Percentiles rank a stretch among this genome's conserved stretches.
These are phyloP conservation scores for Mythimna loreyi DNA, from an alignment of 2,888 invertebrate species.

Conservation along the genomic window DNA sequence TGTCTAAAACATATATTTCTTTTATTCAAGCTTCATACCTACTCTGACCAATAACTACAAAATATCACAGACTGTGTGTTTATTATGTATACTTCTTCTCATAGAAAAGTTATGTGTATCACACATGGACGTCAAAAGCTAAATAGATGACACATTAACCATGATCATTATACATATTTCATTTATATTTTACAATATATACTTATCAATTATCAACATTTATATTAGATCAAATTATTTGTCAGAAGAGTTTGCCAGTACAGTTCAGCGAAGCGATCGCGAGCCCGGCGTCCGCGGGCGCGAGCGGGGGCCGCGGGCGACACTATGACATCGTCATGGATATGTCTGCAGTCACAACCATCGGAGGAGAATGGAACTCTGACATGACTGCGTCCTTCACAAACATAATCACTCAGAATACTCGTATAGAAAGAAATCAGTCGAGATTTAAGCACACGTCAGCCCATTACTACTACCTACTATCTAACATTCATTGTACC, in stretches of 20 bases:
- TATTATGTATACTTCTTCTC: slow-evolving; percentile 91
- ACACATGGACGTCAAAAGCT: slow-evolving; percentile 90
- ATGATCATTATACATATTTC: slow-evolving; percentile 82
- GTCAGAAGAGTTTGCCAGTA: slow-evolving; percentile 84
- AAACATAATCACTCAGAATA: slow-evolving; percentile 71
- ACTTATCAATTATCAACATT: slow-evolving; percentile 81
- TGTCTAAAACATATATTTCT: slow-evolving; percentile 88
- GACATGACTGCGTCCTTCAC: slow-evolving; percentile 76
- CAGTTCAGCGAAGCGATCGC: slow-evolving; percentile 73
- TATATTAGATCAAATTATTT: slow-evolving; percentile 84
- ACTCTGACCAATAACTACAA: slow-evolving; percentile 90
- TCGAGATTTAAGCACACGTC: slow-evolving; percentile 83
- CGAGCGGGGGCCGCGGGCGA: slow-evolving; percentile 18
- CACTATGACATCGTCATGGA: slow-evolving; percentile 72
- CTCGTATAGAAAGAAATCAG: slow-evolving; percentile 77
- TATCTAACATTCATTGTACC: slow-evolving; percentile 89
- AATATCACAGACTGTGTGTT: slow-evolving; percentile 91
- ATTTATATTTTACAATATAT: slow-evolving; percentile 82
- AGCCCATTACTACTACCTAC: slow-evolving; percentile 79
- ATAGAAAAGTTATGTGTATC: slow-evolving; percentile 90
- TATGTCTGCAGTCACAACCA: slow-evolving; percentile 90
- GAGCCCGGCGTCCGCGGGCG: background rate
- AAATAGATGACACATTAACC: slow-evolving; percentile 89
- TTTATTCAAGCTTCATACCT: slow-evolving; percentile 89
- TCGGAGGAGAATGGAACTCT: slow-evolving; percentile 75